Evolutionary conservation across 1,140 invertebrate genomes (phyloP), one percentile per base, ranked within the genome.

Genomic region (Drosophila watanabei): DNA sequence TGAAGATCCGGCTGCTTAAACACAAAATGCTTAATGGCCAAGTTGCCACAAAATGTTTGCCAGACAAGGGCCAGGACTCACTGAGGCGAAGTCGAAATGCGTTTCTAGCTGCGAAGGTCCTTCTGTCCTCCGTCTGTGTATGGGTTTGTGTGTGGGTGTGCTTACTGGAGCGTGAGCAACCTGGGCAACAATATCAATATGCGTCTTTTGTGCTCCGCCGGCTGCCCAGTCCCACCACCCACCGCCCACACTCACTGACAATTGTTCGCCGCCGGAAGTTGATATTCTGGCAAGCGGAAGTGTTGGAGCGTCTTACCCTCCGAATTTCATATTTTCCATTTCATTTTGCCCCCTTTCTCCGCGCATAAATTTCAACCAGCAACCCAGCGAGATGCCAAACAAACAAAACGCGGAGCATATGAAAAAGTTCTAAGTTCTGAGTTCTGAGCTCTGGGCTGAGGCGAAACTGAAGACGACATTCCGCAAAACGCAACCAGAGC

Each of bases 41-140:
- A 89, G 85, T 84, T 88, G 84, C 85, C 85, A 84, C 85, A 85
- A 89, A 88, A 84, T 89, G 78, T 76, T 77, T 80, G 76, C 71
- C 71, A 52, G 58, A 73, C 80, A 75, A 63, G 58, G 72, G 62
- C 51, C 64, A 49, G 35, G 54, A 64, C 45, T 49, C 80, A 88
- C 35, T 80, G 85, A 78, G 84, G 84, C 81, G 80, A 89, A 89
- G 83, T 57, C 75, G 73, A 88, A 82, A 87, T 82, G 83, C 82
- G 82, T 86, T 82, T 66, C 78, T 80, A 77, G 83, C 75, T 75
- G 62, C 51, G 49, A 81, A 65, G 64, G 79, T 75, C 76, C 56
- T 63, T 72, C 70, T 78, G 75, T 45, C 63, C 8, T 54, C 30
- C 13, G 20, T 28, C 13, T 41, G 20, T 69, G n/a, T 51, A 16